Conservation (phyloP, 1,140 invertebrate species). For the Neodiprion virginianus region DNA sequence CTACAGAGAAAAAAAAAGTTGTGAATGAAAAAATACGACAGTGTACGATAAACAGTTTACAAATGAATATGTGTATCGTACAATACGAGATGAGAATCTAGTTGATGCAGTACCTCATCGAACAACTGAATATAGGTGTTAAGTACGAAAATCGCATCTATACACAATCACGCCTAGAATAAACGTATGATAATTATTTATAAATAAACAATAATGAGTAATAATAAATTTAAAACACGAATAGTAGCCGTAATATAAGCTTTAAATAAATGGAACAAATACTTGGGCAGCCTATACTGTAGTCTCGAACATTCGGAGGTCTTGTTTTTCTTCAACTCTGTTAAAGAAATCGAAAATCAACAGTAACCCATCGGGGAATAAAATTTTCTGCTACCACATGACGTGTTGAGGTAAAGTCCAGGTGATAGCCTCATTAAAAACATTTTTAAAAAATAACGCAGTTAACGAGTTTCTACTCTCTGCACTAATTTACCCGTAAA, state of each 20-base stretch:
- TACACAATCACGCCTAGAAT: slow-evolving; percentile 18
- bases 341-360: too few relatives aligned
- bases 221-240: background rate
- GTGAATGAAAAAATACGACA: too few relatives aligned
- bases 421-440: too few relatives aligned
- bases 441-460: too few relatives aligned
- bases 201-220: background rate
- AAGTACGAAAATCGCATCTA: slow-evolving; percentile 18
- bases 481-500: too few relatives aligned
- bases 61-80: background rate
- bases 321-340: too few relatives aligned
- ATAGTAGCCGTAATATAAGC: slow-evolving; percentile 10
- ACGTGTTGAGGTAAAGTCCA: too few relatives aligned
- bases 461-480: too few relatives aligned
- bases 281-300: background rate
- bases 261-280: slow-evolving; percentile 11
- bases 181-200: slow-evolving; percentile 11
- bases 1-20: background rate
- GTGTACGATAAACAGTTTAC: background rate
- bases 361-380: too few relatives aligned
- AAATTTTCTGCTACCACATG: too few relatives aligned
- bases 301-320: background rate
- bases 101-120: background rate
- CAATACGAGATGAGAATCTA: background rate
- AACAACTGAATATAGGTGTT: background rate